Base-by-base conservation (phyloP, 2,113 vertebrate genomes). In the Podilymbus podiceps region DNA sequence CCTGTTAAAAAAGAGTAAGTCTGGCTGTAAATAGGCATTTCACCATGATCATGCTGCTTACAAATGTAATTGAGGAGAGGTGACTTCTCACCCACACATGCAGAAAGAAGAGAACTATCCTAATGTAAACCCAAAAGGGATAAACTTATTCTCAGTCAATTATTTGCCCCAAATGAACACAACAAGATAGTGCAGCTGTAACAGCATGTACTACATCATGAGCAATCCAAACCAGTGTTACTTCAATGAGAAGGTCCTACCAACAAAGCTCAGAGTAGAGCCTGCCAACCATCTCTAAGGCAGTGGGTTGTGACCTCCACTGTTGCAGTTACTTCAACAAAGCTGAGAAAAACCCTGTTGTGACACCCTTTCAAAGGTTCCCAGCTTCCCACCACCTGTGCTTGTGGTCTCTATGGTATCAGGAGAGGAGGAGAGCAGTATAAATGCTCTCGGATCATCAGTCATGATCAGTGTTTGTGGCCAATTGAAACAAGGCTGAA, bases 1-100 rank as follows among this genome's bases (percentile, higher is more conserved):
- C 85, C 83, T 95, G 83, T 90, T 96, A 68, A 84, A 63, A 95
- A 92, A 90, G 79, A 96, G 90, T 75, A 94, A 96, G 79, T 63
- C 85, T 88, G 85, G 83, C 88, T 96, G 88, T 77, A 78, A 92
- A 75, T 53, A 90, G 66, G 90, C 76, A 90, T 92, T 90, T 94
- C 80, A 92, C 63, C 44, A n/a, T 9, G 50, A 49, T 11, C 9
- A 2, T 30, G 0, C 44, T 84, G 76, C 76, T 94, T 58, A 33
- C 24, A 78, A 78, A 78, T 9, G 73, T 35, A n/a, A 53, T 18
- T 3, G 30, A 89, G 85, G 38, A 80, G 73, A 50, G 42, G 33
- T 30, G 27, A 56, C 86, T 81, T 68, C 86, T 92, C 81, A 77
- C 31, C 76, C 56, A 27, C 76, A 15, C 7, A 11, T 42, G 60